Evolutionary conservation across 2,888 invertebrate species (phyloP).

Genomic region (Lysandra bellargus): DNA sequence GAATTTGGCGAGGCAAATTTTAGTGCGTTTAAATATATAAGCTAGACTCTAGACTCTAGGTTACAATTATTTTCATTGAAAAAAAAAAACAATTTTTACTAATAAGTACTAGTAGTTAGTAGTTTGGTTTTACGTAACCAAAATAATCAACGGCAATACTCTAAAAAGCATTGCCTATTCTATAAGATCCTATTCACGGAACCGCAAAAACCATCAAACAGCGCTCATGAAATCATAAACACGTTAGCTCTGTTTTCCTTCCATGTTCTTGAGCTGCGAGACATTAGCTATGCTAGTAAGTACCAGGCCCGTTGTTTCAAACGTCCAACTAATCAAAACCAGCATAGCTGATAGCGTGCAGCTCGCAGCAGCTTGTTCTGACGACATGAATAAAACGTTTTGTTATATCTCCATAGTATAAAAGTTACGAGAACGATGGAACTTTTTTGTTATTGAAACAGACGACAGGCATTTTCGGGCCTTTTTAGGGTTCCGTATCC

Average conservation of each 20-base stretch:
- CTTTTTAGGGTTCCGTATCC: neutral
- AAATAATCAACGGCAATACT: neutral
- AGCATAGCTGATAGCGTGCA: neutral
- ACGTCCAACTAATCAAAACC: conserved; percentile 21
- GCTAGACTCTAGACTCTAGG: no score
- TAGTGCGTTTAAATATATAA: no score
- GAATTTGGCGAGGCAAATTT: neutral
- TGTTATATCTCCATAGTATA: conserved; percentile 3
- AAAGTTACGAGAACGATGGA: neutral
- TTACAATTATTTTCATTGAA: no score
- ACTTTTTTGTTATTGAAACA: neutral
- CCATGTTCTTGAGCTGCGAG: neutral
- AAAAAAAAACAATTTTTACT: no score
- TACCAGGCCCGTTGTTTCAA: neutral
- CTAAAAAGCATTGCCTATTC: neutral
- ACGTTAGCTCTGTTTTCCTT: neutral
- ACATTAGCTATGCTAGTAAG: neutral
- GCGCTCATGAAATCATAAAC: neutral
- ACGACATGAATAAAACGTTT: neutral
- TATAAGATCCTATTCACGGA: neutral
- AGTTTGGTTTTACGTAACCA: neutral
- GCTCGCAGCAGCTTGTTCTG: conserved; percentile 15
- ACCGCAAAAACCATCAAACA: neutral
- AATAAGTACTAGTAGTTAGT: neutral
- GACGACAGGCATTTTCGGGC: neutral